Conservation (phyloP, 2,888 invertebrate species). For the Drosophila glabriapex region DNA sequence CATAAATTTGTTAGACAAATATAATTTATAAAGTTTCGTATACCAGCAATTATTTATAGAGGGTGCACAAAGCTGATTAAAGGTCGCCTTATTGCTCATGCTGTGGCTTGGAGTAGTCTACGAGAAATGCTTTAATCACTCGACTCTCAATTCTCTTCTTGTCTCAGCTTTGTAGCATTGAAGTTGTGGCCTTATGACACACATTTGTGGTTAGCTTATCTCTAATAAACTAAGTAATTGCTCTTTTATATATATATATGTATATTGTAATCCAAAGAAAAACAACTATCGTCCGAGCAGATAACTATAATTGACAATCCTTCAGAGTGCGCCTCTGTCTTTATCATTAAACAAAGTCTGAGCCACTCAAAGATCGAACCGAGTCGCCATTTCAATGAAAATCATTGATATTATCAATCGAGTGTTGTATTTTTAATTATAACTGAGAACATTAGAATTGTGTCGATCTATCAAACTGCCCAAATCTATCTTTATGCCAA, state of each 20-base stretch:
- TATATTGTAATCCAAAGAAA: neutral
- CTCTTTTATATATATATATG: conserved; percentile 8
- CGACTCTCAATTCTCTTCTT: conserved; percentile 41
- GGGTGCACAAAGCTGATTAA: neutral
- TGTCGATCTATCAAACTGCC: neutral
- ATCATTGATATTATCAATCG: conserved; percentile 44
- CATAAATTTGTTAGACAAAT: neutral
- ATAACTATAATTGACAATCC: conserved; percentile 39
- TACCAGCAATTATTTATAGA: neutral
- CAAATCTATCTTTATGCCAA: neutral
- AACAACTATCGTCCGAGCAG: conserved; percentile 24
- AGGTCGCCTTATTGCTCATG: neutral
- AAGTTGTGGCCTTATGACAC: conserved; percentile 81
- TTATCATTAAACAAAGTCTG: conserved; percentile 59
- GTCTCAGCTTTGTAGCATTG: conserved; percentile 64
- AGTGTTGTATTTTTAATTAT: conserved; percentile 13
- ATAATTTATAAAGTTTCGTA: neutral
- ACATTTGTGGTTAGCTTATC: conserved; percentile 77
- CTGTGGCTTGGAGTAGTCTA: neutral
- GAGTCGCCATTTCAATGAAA: conserved; percentile 42
- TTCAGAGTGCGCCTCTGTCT: conserved; percentile 16
- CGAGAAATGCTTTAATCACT: conserved; percentile 29
- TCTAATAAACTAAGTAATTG: conserved; percentile 31
- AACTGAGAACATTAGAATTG: neutral
- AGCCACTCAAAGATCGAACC: conserved; percentile 24